Conservation (phyloP, 2,888 invertebrate genomes). For the Marasmarcha lunaedactyla region DNA sequence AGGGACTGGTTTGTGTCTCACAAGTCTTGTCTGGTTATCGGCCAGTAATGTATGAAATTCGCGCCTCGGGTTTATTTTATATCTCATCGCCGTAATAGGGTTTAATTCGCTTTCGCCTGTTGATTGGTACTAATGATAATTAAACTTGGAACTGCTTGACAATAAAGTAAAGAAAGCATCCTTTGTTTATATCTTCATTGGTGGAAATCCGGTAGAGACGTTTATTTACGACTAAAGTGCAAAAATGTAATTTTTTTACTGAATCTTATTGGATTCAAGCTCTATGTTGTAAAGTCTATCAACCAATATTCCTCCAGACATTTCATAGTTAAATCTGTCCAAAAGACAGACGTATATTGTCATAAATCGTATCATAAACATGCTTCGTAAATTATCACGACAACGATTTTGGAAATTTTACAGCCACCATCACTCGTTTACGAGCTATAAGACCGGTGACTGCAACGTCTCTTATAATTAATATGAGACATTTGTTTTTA, state of each 20-base stretch:
- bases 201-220: too few species aligned
- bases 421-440: constrained; percentile 65
- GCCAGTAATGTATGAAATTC: constrained; percentile 70
- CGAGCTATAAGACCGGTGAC: constrained; percentile 57
- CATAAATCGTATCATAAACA: constrained; percentile 64
- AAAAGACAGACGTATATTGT: constrained; percentile 33
- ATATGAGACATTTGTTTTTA: constrained; percentile 65
- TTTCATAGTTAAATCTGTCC: too few species aligned
- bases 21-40: constrained; percentile 71
- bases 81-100: constrained; percentile 61
- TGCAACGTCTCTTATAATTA: constrained; percentile 56
- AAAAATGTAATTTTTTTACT: too few species aligned
- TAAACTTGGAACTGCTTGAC: constrained; percentile 29
- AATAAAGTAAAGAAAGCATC: constrained; percentile 34
- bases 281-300: too few species aligned
- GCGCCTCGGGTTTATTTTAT: constrained; percentile 64
- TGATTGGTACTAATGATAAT: constrained; percentile 39
- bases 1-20: constrained; percentile 72
- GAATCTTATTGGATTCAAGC: too few species aligned
- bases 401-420: constrained; percentile 67
- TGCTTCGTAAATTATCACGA: constrained; percentile 67
- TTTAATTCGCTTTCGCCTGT: constrained; percentile 54
- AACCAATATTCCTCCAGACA: too few species aligned
- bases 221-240: too few species aligned
- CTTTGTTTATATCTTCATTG: too few species aligned